These are phyloP conservation scores for Tipula confusa DNA, from an alignment of 2,888 invertebrate genomes.

Conservation along the genomic window DNA sequence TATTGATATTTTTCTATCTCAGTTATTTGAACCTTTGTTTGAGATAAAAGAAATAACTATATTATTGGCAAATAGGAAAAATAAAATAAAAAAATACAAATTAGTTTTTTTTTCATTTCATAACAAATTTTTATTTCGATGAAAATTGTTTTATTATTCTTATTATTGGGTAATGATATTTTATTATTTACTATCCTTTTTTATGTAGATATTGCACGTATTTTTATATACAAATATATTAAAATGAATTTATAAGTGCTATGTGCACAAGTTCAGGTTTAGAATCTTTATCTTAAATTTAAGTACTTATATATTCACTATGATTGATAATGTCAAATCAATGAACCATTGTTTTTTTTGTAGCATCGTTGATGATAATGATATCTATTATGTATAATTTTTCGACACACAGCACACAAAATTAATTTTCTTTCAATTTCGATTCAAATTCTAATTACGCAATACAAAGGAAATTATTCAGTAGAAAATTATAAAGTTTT, in stretches of 20 bases:
- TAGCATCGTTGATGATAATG: neutral
- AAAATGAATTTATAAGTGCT: too few species aligned
- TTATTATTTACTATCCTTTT: neutral
- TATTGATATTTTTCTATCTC: neutral
- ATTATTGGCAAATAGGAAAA: neutral
- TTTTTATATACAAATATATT: neutral
- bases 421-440: neutral
- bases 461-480: conserved; percentile 3
- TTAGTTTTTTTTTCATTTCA: neutral
- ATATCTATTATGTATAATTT: neutral
- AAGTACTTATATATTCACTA: too few species aligned
- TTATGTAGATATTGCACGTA: too few species aligned
- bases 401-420: neutral
- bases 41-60: neutral
- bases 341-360: neutral
- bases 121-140: neutral
- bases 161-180: conserved; percentile 20
- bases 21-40: neutral
- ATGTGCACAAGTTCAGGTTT: too few species aligned
- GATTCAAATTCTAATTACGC: neutral
- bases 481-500: conserved; percentile 4
- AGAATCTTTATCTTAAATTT: too few species aligned
- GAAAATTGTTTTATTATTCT: conserved; percentile 6
- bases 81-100: neutral
- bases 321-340: neutral